Evolutionary conservation across 2,113 vertebrate species (phyloP), one percentile per base, ranked within the genome.

Genomic region (Gobiocypris rarus): DNA sequence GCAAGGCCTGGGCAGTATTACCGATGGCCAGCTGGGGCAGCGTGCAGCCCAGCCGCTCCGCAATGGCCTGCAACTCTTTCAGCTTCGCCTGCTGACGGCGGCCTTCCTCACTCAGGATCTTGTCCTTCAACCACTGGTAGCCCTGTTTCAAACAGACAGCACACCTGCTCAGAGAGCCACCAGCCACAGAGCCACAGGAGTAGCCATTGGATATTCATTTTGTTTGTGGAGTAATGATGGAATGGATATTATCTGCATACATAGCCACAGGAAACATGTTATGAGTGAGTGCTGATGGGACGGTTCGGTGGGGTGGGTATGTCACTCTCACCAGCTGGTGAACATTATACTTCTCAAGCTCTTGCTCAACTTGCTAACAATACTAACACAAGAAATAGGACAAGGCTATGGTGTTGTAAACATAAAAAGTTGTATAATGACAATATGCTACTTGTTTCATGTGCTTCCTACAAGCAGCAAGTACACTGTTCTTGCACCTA

Each of bases 81-180:
- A 97, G 94, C 91, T 97, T 97, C 0, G 95, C 95, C 89, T 96
- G 96, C 90, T 97, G 96, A 87, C 96, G 94, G 67, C 96, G 93
- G 45, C 96, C 96, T 90, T 97, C 96, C 90, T 97, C 96, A 0
- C 95, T 97, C 89, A 96, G 89, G 89, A 97, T 96, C 90, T 96
- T 96, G 91, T 97, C 96, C 87, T 97, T 97, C 83, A 97, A 89
- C 96, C 96, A 97, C 90, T 97, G 96, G 92, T 95, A 95, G 43
- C 95, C 94, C 95, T 95, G 91, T 82, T 84, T 70, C 84, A 77
- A 83, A 89, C 73, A 38, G 48, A 90, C 81, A 89, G 83, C 77
- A 86, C 77, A 89, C 73, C 81, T 81, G 79, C 70, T 87, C 71
- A 87, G 81, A 76, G 75, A 77, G 26, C 75, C 43, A 31, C 6